Percentiles rank a stretch among this genome's conserved stretches.
Evolutionary conservation across 2,797 vertebrate genomes (phyloP).

Genomic region (Tragopan temminckii): DNA sequence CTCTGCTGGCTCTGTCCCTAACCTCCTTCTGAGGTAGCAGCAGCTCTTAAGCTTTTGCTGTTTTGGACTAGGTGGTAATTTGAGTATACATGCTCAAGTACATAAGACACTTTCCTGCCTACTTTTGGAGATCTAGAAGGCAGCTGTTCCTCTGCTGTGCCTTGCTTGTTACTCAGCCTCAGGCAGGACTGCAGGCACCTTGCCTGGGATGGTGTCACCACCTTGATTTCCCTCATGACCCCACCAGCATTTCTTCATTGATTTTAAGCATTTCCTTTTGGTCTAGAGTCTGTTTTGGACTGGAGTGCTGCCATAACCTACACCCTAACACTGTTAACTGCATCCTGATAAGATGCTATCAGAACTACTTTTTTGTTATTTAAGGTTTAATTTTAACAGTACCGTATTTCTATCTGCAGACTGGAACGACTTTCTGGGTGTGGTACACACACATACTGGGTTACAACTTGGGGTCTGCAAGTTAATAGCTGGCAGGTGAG

Average conservation of each 20-base stretch:
- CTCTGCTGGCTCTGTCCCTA: background rate
- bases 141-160: background rate
- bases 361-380: background rate
- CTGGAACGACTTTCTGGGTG: background rate
- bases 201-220: background rate
- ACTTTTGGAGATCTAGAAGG: background rate
- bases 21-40: background rate
- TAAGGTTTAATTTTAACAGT: background rate
- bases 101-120: background rate
- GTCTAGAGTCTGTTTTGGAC: background rate
- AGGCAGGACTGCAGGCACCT: background rate
- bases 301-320: background rate
- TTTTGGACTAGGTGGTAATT: background rate
- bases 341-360: background rate
- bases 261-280: background rate
- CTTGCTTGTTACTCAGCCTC: background rate
- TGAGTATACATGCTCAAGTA: background rate
- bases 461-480: background rate
- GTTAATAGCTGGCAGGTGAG: background rate
- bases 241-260: background rate
- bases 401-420: background rate
- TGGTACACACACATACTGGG: background rate
- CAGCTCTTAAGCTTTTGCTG: background rate
- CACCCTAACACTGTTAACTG: background rate
- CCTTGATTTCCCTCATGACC: background rate